Conservation (phyloP, 2,113 vertebrate species). For the Stigmatopora argus region DNA sequence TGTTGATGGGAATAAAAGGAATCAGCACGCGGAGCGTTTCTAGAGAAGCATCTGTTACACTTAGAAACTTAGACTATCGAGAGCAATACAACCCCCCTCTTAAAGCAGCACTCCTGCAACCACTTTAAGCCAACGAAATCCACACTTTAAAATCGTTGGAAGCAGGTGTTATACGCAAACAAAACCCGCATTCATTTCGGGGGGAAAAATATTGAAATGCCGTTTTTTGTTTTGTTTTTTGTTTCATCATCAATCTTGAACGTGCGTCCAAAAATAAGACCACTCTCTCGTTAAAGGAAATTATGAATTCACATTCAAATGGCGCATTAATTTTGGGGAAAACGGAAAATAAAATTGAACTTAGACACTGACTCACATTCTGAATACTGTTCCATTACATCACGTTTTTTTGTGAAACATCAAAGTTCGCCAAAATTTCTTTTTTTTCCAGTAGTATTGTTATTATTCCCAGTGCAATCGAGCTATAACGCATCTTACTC, state of each 20-base stretch:
- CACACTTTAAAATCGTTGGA: slow-evolving; percentile 22
- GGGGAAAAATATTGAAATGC: not conserved
- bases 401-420: not conserved
- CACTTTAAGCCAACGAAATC: slow-evolving; percentile 29
- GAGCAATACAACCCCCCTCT: slow-evolving; percentile 69
- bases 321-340: not conserved
- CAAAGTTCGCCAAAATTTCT: not conserved
- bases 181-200: not conserved
- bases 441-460: not conserved
- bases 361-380: not conserved
- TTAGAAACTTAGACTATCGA: slow-evolving; percentile 98
- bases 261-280: not conserved
- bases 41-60: slow-evolving; percentile 99
- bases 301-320: not conserved
- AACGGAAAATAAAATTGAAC: not conserved
- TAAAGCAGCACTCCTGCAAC: slow-evolving; percentile 30
- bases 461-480: slow-evolving; percentile 1
- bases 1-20: slow-evolving; percentile 90
- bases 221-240: not conserved
- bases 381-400: not conserved
- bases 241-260: not conserved
- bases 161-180: not conserved
- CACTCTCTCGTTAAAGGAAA: too few species aligned
- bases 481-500: not conserved
- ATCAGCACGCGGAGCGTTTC: slow-evolving; percentile 87